Evolutionary conservation across 2,888 invertebrate species (phyloP).

Genomic region (Dendrolimus houi): DNA sequence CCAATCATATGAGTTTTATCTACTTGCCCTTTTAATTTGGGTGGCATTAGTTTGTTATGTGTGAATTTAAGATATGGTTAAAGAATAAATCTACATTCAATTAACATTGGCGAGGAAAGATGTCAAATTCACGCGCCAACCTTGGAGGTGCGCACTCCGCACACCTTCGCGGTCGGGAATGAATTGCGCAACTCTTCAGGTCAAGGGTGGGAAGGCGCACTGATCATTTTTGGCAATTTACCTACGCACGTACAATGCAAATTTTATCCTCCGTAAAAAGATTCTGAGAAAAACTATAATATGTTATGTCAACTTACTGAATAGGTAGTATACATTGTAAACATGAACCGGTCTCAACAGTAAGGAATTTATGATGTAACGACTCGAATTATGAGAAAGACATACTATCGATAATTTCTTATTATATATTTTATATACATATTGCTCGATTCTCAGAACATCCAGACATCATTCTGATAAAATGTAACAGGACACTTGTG

Average conservation of each 20-base stretch:
- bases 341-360: constrained; percentile 4
- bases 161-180: constrained; percentile 41
- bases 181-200: constrained; percentile 53
- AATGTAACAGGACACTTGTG: constrained; percentile 34
- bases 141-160: constrained; percentile 39
- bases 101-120: constrained; percentile 51
- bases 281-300: constrained; percentile 11
- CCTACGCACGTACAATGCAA: constrained; percentile 38
- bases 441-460: constrained; percentile 20
- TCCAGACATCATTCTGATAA: constrained; percentile 23
- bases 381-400: background rate
- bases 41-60: too few relatives aligned
- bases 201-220: constrained; percentile 62
- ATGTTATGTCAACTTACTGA: background rate
- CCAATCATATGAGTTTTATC: too few relatives aligned
- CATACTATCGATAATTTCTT: background rate
- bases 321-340: constrained; percentile 6
- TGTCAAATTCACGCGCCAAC: constrained; percentile 40
- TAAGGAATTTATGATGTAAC: background rate
- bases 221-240: constrained; percentile 58
- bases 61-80: too few relatives aligned
- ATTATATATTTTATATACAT: background rate
- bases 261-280: constrained; percentile 32
- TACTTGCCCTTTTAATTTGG: too few relatives aligned
- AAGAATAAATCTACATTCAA: background rate